Percentiles rank a stretch among this genome's conserved stretches.
phyloP scores from a whole-genome alignment of 2,113 vertebrate species.

The Pelmatolapia mariae region DNA sequence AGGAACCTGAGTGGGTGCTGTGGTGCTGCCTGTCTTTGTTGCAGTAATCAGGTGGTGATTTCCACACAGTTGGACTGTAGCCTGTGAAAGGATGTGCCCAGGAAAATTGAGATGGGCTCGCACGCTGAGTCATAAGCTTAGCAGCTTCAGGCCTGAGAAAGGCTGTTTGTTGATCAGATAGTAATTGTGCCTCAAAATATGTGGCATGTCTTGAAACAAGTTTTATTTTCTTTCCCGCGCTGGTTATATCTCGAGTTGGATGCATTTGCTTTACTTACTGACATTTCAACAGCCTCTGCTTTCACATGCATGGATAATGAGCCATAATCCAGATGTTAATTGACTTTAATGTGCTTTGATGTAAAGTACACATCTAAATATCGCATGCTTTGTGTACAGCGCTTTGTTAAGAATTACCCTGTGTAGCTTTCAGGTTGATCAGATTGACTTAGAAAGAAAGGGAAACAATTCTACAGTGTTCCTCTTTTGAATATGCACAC shows the following conservation, averaged over 20 bases:
- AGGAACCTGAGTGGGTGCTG: not conserved
- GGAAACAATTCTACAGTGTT: not conserved
- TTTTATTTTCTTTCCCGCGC: not conserved
- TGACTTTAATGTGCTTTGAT: not conserved
- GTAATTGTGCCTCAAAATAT: not conserved
- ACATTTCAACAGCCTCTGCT: not conserved
- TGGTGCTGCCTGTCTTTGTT: not conserved
- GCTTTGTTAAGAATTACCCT: not conserved
- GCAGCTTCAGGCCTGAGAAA: not conserved
- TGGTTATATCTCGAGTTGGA: not conserved
- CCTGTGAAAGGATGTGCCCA: not conserved
- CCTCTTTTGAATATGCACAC: not conserved
- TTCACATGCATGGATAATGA: not conserved
- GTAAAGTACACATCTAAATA: not conserved
- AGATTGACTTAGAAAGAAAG: not conserved
- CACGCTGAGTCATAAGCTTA: constrained; percentile 9
- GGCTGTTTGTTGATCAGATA: not conserved
- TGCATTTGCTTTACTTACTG: not conserved
- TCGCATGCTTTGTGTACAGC: not conserved
- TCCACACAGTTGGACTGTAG: not conserved
- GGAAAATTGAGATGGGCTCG: constrained; percentile 12
- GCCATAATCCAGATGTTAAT: not conserved
- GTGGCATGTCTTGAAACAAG: not conserved
- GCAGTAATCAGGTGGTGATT: constrained; percentile 14
- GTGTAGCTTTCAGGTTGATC: not conserved